A percentile compares a stretch with the other conserved stretches of the same genome.
phyloP scores from a whole-genome alignment of 2,113 vertebrate genomes.

The Excalfactoria chinensis region DNA sequence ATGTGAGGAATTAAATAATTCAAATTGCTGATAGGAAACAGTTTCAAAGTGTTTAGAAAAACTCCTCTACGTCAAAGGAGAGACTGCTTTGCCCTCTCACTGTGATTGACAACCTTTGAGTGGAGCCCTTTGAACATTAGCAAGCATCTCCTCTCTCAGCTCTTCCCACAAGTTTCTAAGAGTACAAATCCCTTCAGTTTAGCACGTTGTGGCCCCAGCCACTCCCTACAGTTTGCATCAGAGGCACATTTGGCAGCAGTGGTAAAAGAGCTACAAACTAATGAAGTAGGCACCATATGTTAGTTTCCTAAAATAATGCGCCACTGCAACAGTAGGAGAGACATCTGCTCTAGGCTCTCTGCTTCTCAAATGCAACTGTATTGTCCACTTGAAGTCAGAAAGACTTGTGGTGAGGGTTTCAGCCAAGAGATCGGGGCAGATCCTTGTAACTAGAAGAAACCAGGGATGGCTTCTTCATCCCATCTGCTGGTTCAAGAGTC shows the following conservation, averaged over 20 bases:
- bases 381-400: constrained; percentile 30
- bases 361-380: neutral
- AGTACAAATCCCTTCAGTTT: neutral
- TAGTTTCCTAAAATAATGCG: constrained; percentile 52
- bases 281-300: constrained; percentile 42
- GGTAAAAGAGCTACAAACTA: constrained; percentile 24
- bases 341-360: constrained; percentile 26
- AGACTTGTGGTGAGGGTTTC: neutral
- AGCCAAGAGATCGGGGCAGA: neutral
- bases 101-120: constrained; percentile 30
- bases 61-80: constrained; percentile 13
- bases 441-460: neutral
- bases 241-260: neutral
- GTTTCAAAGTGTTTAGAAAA: constrained; percentile 43
- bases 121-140: neutral
- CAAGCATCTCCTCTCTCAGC: neutral
- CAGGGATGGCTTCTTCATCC: neutral
- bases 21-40: constrained; percentile 41
- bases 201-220: neutral
- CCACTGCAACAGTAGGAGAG: neutral
- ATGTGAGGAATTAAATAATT: constrained; percentile 56
- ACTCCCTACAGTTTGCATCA: neutral
- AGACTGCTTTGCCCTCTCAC: neutral
- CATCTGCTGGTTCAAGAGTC: neutral
- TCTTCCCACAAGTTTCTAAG: neutral